These are phyloP conservation scores for Aythya baeri DNA, from an alignment of 2,113 vertebrate genomes.

Conservation along the genomic window DNA sequence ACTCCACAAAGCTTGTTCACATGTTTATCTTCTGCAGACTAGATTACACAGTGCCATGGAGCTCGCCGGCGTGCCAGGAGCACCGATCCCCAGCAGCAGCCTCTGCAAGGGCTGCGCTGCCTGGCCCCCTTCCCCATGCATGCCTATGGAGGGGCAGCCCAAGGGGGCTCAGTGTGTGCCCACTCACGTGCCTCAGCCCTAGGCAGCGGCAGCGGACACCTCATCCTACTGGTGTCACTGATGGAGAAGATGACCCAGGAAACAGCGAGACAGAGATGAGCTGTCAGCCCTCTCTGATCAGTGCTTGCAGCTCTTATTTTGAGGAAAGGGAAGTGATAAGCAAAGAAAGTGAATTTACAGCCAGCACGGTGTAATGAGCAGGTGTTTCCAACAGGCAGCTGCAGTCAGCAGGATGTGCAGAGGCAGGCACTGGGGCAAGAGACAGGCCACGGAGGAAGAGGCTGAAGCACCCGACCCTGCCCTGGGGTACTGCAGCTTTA, in stretches of 20 bases:
- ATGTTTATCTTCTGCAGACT: slow-evolving; percentile 32
- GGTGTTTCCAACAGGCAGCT: neutral
- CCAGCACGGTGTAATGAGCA: neutral
- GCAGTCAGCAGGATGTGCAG: neutral
- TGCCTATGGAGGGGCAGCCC: neutral
- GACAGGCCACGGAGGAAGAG: neutral
- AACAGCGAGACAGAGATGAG: neutral
- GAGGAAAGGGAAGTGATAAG: neutral
- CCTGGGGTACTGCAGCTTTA: neutral
- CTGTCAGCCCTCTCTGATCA: neutral
- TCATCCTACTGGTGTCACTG: rapidly evolving
- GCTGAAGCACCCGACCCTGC: neutral
- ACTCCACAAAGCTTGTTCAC: neutral
- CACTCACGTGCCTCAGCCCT: rapidly evolving
- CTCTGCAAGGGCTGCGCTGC: rapidly evolving
- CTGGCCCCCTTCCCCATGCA: rapidly evolving
- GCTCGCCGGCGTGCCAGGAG: neutral
- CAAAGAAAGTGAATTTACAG: neutral
- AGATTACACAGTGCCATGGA: neutral
- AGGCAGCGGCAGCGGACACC: neutral
- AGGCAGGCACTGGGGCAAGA: neutral
- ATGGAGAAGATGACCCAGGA: neutral
- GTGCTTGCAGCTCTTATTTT: neutral
- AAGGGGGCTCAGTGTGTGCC: rapidly evolving
- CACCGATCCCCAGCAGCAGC: neutral